A percentile compares a stretch with the other conserved stretches of the same genome.
These are phyloP conservation scores for Medauroidea extradentata DNA, from an alignment of 1,140 invertebrate species.

Conservation along the genomic window DNA sequence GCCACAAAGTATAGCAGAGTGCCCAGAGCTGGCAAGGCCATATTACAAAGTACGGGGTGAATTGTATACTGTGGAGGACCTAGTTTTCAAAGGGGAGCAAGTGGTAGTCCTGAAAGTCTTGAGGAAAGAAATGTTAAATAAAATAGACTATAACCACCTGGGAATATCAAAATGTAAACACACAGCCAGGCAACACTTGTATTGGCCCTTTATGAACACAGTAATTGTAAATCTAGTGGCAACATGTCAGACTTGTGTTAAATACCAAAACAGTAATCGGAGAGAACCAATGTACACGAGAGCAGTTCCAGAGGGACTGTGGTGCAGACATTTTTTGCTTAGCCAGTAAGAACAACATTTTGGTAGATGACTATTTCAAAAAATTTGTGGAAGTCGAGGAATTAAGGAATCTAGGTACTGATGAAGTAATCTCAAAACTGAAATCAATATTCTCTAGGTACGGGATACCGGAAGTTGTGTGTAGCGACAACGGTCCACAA, in stretches of 20 bases:
- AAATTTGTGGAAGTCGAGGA: constrained; percentile 21
- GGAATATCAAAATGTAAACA: constrained; percentile 41
- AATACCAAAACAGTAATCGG: constrained; percentile 8
- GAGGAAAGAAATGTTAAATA: constrained; percentile 34
- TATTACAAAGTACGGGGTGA: constrained; percentile 36
- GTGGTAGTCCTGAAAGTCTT: constrained; percentile 39
- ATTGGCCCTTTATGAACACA: constrained; percentile 41
- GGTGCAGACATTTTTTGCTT: constrained; percentile 9
- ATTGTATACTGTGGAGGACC: constrained; percentile 30
- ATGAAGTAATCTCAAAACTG: constrained; percentile 19
- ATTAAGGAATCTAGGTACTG: neutral
- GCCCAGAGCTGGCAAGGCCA: constrained; percentile 22
- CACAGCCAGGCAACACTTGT: constrained; percentile 39
- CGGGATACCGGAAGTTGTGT: constrained; percentile 20
- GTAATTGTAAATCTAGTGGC: neutral
- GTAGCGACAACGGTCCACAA: constrained; percentile 18
- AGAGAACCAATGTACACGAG: constrained; percentile 22
- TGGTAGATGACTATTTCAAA: constrained; percentile 23
- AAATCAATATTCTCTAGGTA: constrained; percentile 15
- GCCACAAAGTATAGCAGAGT: constrained; percentile 35
- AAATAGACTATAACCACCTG: constrained; percentile 43
- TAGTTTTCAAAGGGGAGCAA: constrained; percentile 35
- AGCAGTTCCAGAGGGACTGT: constrained; percentile 19
- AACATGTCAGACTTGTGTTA: constrained; percentile 16
- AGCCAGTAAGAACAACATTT: constrained; percentile 14